Percentiles rank a stretch among this genome's conserved stretches.
Conservation (phyloP, 2,113 vertebrate genomes). For the Charina bottae region DNA sequence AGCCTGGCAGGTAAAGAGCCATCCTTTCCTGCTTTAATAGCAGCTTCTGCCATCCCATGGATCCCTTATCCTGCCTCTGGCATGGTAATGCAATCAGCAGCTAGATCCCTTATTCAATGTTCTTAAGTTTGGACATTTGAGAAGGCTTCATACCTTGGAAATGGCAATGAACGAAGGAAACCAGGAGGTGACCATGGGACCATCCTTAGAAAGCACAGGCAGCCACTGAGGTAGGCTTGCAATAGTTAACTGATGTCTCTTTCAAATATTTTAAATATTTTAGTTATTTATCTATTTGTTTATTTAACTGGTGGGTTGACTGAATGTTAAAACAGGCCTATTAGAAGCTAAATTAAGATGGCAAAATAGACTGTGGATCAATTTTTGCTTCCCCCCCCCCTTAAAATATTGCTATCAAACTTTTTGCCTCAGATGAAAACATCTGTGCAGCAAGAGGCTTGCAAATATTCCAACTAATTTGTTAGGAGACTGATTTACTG, state of each 20-base stretch:
- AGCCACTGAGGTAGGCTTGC: not conserved
- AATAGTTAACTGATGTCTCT: not conserved
- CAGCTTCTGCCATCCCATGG: not conserved
- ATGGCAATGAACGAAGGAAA: not conserved
- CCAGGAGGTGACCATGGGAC: not conserved
- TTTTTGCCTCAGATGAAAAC: conserved; percentile 38
- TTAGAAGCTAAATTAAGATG: conserved; percentile 29
- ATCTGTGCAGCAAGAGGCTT: conserved; percentile 25
- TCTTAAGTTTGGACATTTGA: not conserved
- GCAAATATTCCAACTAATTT: conserved; percentile 53
- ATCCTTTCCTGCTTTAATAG: not conserved
- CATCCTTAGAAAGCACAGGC: not conserved
- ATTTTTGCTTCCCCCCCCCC: not conserved
- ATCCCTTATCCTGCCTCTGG: not conserved
- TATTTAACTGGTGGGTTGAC: conserved; percentile 4
- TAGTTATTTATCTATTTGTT: not conserved
- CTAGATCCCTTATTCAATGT: not conserved
- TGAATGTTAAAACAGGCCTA: conserved; percentile 21
- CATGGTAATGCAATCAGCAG: no score
- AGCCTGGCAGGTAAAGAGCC: no score
- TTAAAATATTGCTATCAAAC: conserved; percentile 22
- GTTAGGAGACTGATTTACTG: conserved; percentile 49
- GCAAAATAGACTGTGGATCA: conserved; percentile 16
- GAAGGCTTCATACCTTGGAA: not conserved
- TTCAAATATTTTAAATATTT: not conserved